A percentile compares a stretch with the other conserved stretches of the same genome.
These are phyloP conservation scores for Sussaba pulchella DNA, from an alignment of 2,888 invertebrate genomes.

Conservation along the genomic window DNA sequence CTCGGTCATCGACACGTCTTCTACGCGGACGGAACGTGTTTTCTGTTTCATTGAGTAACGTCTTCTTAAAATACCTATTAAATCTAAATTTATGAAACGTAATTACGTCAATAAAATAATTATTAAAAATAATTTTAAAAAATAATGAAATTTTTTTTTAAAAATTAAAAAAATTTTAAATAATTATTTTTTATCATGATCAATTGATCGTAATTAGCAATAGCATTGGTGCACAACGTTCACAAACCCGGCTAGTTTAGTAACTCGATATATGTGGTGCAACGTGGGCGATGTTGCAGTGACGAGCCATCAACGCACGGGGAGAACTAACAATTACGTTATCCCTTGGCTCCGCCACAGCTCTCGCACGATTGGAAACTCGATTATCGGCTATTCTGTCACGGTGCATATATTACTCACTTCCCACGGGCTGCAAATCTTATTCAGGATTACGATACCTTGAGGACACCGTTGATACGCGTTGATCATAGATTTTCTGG, in stretches of 20 bases:
- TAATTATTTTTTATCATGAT: no score
- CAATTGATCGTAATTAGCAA: not conserved
- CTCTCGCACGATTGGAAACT: constrained; percentile 63
- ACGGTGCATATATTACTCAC: constrained; percentile 54
- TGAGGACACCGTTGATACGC: constrained; percentile 34
- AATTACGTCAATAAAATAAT: no score
- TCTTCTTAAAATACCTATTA: no score
- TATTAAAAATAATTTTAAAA: no score
- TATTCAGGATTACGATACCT: constrained; percentile 51
- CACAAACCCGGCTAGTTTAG: constrained; percentile 31
- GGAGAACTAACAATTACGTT: constrained; percentile 69
- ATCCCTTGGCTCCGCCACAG: constrained; percentile 48
- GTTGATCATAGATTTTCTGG: constrained; percentile 43
- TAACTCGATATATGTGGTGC: constrained; percentile 37
- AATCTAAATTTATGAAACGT: no score
- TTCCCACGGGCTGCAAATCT: constrained; percentile 18
- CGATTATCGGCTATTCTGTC: constrained; percentile 69
- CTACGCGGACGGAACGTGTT: no score
- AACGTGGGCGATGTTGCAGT: constrained; percentile 21
- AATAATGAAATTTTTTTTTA: no score
- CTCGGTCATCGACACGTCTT: no score
- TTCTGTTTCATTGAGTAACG: no score
- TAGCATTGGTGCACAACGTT: not conserved
- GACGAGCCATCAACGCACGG: constrained; percentile 44
- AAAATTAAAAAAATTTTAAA: no score